Evolutionary conservation across 2,797 vertebrate species (phyloP).

Genomic region (Galaxias olidus): DNA sequence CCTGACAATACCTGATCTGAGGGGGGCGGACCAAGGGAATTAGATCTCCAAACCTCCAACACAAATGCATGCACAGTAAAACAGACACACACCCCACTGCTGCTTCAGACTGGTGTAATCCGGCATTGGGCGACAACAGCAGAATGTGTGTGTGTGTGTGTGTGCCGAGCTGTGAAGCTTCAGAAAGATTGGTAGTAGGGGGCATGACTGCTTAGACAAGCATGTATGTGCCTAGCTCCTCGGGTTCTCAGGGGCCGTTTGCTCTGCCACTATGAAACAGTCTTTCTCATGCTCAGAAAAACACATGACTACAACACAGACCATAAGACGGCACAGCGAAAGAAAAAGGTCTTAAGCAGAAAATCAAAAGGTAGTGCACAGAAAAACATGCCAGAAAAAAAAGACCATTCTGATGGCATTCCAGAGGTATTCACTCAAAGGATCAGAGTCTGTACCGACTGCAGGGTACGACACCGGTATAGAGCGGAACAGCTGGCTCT

Average conservation of each 20-base stretch:
- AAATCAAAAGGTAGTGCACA: too few relatives aligned
- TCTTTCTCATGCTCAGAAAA: background rate
- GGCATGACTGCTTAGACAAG: too few relatives aligned
- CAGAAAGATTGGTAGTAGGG: conserved; percentile 7
- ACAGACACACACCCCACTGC: conserved; percentile 5
- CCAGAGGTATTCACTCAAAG: conserved; percentile 29
- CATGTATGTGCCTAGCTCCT: background rate
- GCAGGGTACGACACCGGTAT: conserved; percentile 23
- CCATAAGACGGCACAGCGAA: background rate
- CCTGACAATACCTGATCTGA: conserved; percentile 59
- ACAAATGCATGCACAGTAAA: conserved; percentile 12
- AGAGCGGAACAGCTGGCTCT: conserved; percentile 27
- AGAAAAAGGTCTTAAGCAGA: too few relatives aligned
- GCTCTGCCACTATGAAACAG: too few relatives aligned
- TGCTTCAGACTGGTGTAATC: conserved; percentile 46
- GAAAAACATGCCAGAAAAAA: too few relatives aligned
- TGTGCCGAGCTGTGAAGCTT: conserved; percentile 25
- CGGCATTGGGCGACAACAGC: conserved; percentile 14
- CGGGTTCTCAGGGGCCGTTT: background rate
- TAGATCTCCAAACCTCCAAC: conserved; percentile 47
- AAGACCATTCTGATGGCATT: conserved; percentile 9
- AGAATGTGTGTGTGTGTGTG: conserved; percentile 11
- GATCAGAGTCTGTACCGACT: conserved; percentile 7
- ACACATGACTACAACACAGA: background rate
- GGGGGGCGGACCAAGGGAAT: conserved; percentile 47